Percentiles rank a stretch among this genome's conserved stretches.
These are phyloP conservation scores for Pelobates cultripes DNA, from an alignment of 2,797 vertebrate species.

Conservation along the genomic window DNA sequence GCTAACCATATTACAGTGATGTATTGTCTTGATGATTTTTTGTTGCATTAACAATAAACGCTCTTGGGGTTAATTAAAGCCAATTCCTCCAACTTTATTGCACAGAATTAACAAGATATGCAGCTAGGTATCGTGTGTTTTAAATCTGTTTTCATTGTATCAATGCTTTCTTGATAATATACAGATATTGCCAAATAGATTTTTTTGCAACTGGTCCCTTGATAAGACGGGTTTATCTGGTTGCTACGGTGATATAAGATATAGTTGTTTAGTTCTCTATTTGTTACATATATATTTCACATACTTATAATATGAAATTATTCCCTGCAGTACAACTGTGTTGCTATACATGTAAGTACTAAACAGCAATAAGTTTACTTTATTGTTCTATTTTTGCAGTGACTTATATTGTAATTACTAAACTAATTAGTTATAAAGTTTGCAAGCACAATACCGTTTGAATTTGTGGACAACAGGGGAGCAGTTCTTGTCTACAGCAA, in stretches of 20 bases:
- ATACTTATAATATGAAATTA: not conserved
- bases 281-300: constrained; percentile 3
- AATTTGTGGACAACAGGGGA: constrained; percentile 4
- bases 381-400: constrained; percentile 1
- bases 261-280: not conserved
- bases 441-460: not conserved
- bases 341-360: not conserved
- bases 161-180: not conserved
- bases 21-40: not conserved
- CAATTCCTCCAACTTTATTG: not conserved
- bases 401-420: not conserved
- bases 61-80: not conserved
- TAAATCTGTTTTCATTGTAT: constrained; percentile 1
- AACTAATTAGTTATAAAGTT: constrained; percentile 2
- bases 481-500: not conserved
- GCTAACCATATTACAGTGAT: not conserved
- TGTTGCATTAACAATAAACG: not conserved
- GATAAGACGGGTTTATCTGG: not conserved
- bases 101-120: not conserved
- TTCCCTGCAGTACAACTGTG: not conserved
- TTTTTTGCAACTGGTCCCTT: constrained; percentile 3
- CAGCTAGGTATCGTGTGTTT: not conserved
- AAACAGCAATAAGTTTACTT: not conserved
- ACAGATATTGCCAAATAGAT: not conserved
- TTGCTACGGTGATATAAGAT: constrained; percentile 1